Evolutionary conservation across 2,113 vertebrate genomes (phyloP).

Genomic region (Erinaceus europaeus): DNA sequence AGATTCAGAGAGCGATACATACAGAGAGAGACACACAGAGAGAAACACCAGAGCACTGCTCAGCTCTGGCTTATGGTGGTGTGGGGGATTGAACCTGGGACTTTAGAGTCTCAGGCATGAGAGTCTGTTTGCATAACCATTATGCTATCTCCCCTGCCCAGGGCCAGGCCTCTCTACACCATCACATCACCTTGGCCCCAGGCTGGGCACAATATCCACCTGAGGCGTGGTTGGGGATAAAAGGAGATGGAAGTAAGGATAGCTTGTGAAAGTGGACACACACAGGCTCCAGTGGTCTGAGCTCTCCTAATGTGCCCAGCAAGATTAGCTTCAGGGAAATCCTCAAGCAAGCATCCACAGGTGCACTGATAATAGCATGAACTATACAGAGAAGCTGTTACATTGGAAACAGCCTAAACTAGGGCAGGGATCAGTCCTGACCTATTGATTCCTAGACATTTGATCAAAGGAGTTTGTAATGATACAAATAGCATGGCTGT

Average conservation of each 20-base stretch:
- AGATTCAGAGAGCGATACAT: no score
- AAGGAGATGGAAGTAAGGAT: background rate
- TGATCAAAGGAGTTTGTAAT: no score
- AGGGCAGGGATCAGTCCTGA: background rate
- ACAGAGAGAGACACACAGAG: no score
- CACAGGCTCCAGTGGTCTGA: background rate
- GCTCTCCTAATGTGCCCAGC: background rate
- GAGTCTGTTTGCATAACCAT: no score
- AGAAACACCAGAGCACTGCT: no score
- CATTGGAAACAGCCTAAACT: background rate
- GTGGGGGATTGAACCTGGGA: no score
- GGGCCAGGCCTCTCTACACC: no score
- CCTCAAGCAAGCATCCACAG: background rate
- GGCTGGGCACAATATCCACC: background rate
- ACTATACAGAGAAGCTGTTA: background rate
- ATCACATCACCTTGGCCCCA: no score
- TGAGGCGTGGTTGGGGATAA: background rate
- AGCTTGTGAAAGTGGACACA: slow-evolving; percentile 4
- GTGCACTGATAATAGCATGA: background rate
- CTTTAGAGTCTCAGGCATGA: no score
- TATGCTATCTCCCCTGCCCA: no score
- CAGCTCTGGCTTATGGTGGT: no score
- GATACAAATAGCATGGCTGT: background rate
- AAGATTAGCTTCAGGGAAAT: background rate
- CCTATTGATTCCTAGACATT: background rate